Percentiles rank a stretch among this genome's conserved stretches.
Conservation (phyloP, 2,888 invertebrate genomes). For the Stenodema calcarata region DNA sequence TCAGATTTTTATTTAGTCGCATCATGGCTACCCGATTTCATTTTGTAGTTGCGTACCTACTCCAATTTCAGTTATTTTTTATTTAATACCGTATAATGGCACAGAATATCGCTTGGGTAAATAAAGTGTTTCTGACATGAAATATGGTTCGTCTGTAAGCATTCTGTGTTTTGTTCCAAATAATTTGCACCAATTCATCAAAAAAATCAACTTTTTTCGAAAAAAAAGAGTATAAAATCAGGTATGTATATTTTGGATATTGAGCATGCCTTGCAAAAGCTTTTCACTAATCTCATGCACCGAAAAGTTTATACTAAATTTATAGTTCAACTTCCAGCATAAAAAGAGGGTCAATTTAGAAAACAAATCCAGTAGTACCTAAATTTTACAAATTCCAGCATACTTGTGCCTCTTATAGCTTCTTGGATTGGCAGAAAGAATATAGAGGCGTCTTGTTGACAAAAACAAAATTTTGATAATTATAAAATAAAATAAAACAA, state of each 20-base stretch:
- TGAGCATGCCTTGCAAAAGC: slow-evolving; percentile 43
- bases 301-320: slow-evolving; percentile 13
- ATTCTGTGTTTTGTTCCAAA: neutral
- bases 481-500: neutral
- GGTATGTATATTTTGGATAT: neutral
- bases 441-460: slow-evolving; percentile 4
- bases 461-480: neutral
- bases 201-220: neutral
- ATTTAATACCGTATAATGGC: too few relatives aligned
- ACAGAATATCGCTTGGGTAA: neutral
- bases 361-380: slow-evolving; percentile 33
- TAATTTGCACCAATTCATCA: neutral
- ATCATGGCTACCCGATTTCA: too few relatives aligned
- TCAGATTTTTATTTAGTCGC: too few relatives aligned
- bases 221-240: neutral
- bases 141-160: neutral
- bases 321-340: slow-evolving; percentile 27
- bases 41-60: too few relatives aligned
- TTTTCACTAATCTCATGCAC: slow-evolving; percentile 38
- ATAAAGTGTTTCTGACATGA: neutral
- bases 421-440: neutral
- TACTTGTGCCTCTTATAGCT: neutral
- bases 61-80: too few relatives aligned
- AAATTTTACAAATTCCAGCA: slow-evolving; percentile 31
- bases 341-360: neutral